Base-by-base conservation (phyloP, 2,888 invertebrate species). In the Thysanoteuthis rhombus region DNA sequence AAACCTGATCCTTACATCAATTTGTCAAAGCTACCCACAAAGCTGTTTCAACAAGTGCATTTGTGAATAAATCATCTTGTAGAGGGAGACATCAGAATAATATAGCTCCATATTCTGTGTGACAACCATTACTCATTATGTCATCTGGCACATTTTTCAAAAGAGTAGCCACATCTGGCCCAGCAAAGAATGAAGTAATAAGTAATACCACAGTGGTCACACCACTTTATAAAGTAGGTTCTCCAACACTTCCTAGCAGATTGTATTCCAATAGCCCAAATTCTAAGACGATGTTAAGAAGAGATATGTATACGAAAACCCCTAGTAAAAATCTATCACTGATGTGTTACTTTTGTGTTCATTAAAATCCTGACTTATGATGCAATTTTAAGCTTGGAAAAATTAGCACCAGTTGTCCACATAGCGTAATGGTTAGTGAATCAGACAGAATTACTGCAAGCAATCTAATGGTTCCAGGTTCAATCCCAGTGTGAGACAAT, bases 21-120 rank as follows among this genome's bases (percentile, higher is more conserved):
- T 32, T 75, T 75, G 75, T 75, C 75, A 75, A 75, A 75, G n/a
- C n/a, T 75, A 75, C 75, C n/a, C 75, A 75, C n/a, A 75, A n/a
- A 75, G 19, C 75, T 12, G 58, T 58, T 75, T 75, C n/a, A 75
- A 32, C 75, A 75, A 10, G 32, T 75, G 75, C 75, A 75, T 12
- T n/a, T n/a, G n/a, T 75, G 10, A 75, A n/a, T 75, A 75, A 75
- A 75, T 75, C 75, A 75, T 75, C 75, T n/a, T 75, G n/a, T 75
- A 75, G 16, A n/a, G 75, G 16, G 75, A 75, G 32, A 75, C 32
- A 32, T 75, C 10, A n/a, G 32, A n/a, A 75, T n/a, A 75, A 75
- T 75, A 75, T 75, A n/a, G 75, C 75, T 75, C n/a, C n/a, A 75
- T 75, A 75, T 75, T 75, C n/a, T 75, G 75, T 75, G 75, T n/a